phyloP scores from a whole-genome alignment of 2,113 vertebrate species.

The Sebastes fasciatus region DNA sequence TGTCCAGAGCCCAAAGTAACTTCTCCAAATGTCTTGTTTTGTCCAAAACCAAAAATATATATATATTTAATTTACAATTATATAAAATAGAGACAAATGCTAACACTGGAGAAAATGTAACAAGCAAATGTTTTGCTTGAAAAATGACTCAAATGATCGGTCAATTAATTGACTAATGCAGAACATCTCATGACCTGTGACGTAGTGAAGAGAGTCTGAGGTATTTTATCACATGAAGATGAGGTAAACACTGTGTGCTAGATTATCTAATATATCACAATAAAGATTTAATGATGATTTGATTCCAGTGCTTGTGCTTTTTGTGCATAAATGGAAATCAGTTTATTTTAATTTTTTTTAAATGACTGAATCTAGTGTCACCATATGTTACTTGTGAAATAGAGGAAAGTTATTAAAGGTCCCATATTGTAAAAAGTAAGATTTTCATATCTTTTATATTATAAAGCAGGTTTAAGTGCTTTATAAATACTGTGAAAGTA shows the following conservation, averaged over 20 bases:
- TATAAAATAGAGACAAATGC: background rate
- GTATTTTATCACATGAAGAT: background rate
- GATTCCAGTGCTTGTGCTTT: slow-evolving; percentile 21
- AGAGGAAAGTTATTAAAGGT: background rate
- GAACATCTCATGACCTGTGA: background rate
- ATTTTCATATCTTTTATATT: too few species aligned
- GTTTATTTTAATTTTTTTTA: background rate
- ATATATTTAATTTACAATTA: background rate
- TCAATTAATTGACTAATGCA: background rate
- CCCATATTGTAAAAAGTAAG: too few species aligned
- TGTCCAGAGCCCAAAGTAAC: background rate
- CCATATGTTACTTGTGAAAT: background rate
- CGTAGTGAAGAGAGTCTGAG: background rate
- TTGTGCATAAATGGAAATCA: slow-evolving; percentile 2
- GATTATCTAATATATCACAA: slow-evolving; percentile 38
- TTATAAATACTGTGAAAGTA: too few species aligned
- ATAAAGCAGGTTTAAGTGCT: too few species aligned
- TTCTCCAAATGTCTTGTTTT: background rate
- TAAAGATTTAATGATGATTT: slow-evolving; percentile 36
- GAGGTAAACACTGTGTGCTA: background rate
- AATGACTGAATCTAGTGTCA: background rate
- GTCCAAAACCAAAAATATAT: background rate
- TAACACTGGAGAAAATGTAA: background rate
- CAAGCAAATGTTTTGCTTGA: background rate
- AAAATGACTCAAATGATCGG: background rate